Percentiles rank a stretch among this genome's conserved stretches.
Evolutionary conservation across 2,797 vertebrate species (phyloP).

Genomic region (Microcaecilia unicolor): DNA sequence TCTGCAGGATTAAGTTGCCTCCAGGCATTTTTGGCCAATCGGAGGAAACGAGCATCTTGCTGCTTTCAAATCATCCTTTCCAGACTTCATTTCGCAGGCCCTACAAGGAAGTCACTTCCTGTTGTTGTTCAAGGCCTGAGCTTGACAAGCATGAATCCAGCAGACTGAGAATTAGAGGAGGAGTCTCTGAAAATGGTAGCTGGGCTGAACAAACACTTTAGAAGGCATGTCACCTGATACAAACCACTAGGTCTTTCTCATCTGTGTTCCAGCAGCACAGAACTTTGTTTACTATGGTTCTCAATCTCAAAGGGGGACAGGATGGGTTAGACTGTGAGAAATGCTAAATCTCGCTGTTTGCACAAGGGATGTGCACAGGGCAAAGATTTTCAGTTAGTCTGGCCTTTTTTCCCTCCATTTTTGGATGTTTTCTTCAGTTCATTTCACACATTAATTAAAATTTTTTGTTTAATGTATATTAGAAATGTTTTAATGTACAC

Average conservation of each 20-base stretch:
- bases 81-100: conserved; percentile 13
- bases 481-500: too few species aligned
- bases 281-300: not conserved
- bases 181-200: not conserved
- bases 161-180: not conserved
- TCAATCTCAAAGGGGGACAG: not conserved
- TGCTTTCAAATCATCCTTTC: not conserved
- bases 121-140: not conserved
- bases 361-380: too few species aligned
- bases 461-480: too few species aligned
- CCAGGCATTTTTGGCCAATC: conserved; percentile 9
- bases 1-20: conserved; percentile 1
- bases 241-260: not conserved
- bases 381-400: too few species aligned
- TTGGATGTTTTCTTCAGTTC: too few species aligned
- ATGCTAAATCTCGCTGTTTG: not conserved
- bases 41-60: not conserved
- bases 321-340: not conserved
- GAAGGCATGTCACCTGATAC: not conserved
- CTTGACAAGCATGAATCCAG: conserved; percentile 1
- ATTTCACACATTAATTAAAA: too few species aligned
- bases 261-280: accelerated
- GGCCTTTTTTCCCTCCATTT: too few species aligned
- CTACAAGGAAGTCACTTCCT: conserved; percentile 39
- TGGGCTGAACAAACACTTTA: not conserved